Conservation (phyloP, 2,113 vertebrate genomes). For the Physeter macrocephalus region DNA sequence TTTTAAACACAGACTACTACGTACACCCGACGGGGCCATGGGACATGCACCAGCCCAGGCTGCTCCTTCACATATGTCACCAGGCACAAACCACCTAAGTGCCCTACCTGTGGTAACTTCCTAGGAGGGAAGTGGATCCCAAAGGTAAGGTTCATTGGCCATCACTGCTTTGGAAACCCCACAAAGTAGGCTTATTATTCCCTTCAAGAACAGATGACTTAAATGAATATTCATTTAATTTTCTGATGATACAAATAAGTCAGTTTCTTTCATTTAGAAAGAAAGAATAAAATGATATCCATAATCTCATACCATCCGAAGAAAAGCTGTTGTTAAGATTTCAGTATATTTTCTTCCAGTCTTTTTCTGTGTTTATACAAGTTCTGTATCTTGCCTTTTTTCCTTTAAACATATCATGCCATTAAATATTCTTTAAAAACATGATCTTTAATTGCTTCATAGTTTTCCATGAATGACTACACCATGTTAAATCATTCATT, state of each 20-base stretch:
- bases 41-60: slow-evolving; percentile 90
- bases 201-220: neutral
- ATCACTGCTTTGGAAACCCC: neutral
- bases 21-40: slow-evolving; percentile 94
- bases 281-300: neutral
- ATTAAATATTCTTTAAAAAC: neutral
- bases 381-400: neutral
- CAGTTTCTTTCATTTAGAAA: neutral
- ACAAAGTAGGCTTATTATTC: neutral
- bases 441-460: neutral
- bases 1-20: slow-evolving; percentile 86
- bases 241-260: neutral
- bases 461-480: neutral
- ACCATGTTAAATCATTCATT: neutral
- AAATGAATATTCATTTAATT: neutral
- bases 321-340: neutral
- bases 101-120: slow-evolving; percentile 90
- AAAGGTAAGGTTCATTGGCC: slow-evolving; percentile 77
- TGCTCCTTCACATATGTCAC: slow-evolving; percentile 96
- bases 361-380: neutral
- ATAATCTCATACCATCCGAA: neutral
- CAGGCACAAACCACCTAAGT: slow-evolving; percentile 94
- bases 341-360: neutral
- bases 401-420: neutral
- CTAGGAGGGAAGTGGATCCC: slow-evolving; percentile 96